Base-by-base conservation (phyloP, 2,888 invertebrate species). In the Heliconius charithonia region DNA sequence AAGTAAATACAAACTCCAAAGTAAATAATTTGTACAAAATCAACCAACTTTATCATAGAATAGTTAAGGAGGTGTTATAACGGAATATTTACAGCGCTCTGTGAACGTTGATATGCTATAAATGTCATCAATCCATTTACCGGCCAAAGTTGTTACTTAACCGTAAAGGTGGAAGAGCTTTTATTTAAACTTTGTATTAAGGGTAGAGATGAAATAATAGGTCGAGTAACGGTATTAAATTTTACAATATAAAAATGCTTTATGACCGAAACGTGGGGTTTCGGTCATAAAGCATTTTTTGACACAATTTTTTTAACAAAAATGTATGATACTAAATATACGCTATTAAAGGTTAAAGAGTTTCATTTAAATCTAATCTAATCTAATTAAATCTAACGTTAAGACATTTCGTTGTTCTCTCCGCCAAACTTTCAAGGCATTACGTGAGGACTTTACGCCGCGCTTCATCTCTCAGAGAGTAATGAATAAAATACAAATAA, bases 71-170 rank as follows among this genome's bases (percentile, higher is more conserved):
- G 41, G 56, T 29, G 29, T 71, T 56, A 71, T 71, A 71, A 59
- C 71, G 56, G 71, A 56, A 56, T 71, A 71, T 71, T 71, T 71
- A 71, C n/a, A 32, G 71, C 29, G 71, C 56, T 37, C n/a, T 25
- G 37, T 13, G 67, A 37, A 41, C 67, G 67, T 67, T 67, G 67
- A 67, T 67, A 67, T 41, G 67, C 67, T 6, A 67, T 67, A 67
- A 67, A 67, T 41, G 67, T 67, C 67, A 67, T 29, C 29, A 45
- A 45, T 56, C 51, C 70, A 71, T 71, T 51, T 51, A 71, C 22
- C 70, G n/a, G 13, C 69, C 41, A 27, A 51, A 71, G 51, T 71
- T 51, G 70, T 71, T 29, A 25, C 51, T 71, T 29, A 19, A 51
- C 51, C 51, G 51, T 71, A 71, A 71, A 71, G 2, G 16, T 29